Evolutionary conservation across 2,797 vertebrate species (phyloP), one percentile per base, ranked within the genome.

Genomic region (Pangasius krempfi): DNA sequence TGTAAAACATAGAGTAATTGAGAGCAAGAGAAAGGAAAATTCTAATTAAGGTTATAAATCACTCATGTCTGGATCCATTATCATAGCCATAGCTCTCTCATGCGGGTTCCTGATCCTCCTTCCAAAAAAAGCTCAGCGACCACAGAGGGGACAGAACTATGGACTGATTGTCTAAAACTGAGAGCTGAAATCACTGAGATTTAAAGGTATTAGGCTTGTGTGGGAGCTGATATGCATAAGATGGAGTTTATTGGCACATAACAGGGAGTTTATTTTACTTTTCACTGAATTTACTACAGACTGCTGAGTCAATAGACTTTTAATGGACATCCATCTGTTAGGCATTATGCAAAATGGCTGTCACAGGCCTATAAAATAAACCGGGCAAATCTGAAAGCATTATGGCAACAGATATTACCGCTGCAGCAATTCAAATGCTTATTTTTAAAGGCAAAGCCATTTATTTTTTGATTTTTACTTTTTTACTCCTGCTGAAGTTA

Each of bases 1-100:
- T 93, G 94, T 90, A 86, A 93, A 95, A 94, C 93, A 93, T 62
- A 93, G 92, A 90, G 93, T 95, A 96, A 96, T 94, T 94, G 94
- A 94, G 96, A 96, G 92, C 92, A 93, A 96, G 92, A 87, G 94
- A 94, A 95, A 93, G 92, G 94, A 95, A 96, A 95, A 95, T 96
- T 92, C 85, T 90, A 92, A 92, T 92, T 91, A 97, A 95, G 92
- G 94, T 92, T 93, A 91, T 94, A 94, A 96, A 96, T 95, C 94
- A 92, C 92, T 93, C 94, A 94, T 95, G 93, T 95, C 92, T 95
- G 93, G 94, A 94, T 93, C 93, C 95, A 93, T 96, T 96, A 93
- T 90, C 84, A 80, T 44, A 87, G 86, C 89, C 79, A 86, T 60
- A 86, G 73, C 91, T 86, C 73, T 84, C 85, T 18, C 52, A 64